phyloP scores from a whole-genome alignment of 2,888 invertebrate species.

The Dolomedes plantarius region DNA sequence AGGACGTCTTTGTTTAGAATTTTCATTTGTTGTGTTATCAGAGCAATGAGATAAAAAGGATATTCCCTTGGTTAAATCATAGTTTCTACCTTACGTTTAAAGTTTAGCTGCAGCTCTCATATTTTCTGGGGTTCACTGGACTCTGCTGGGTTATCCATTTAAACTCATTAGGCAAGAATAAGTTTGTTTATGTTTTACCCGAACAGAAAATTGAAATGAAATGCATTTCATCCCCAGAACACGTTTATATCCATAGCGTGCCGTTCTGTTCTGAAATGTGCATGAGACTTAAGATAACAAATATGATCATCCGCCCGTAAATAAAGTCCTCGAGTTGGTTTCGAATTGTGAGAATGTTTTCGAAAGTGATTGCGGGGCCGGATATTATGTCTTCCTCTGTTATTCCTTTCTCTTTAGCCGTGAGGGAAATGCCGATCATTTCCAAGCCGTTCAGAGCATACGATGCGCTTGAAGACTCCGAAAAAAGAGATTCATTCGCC shows the following conservation, averaged over 20 bases:
- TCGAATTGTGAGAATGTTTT: not conserved
- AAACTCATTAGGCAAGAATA: too few species aligned
- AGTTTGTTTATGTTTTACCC: too few species aligned
- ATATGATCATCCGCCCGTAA: not conserved
- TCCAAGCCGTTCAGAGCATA: not conserved
- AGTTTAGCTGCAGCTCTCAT: too few species aligned
- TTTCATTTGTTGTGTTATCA: too few species aligned
- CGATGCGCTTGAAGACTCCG: not conserved
- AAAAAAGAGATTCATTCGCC: not conserved
- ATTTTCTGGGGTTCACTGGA: not conserved
- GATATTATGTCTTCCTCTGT: not conserved
- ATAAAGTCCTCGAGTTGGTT: not conserved
- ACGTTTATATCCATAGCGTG: not conserved
- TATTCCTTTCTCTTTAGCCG: conserved; percentile 5
- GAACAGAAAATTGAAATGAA: not conserved
- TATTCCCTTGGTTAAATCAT: too few species aligned
- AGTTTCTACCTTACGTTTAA: too few species aligned
- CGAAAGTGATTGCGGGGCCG: not conserved
- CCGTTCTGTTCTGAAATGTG: not conserved
- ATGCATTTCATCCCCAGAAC: not conserved
- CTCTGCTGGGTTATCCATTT: too few species aligned
- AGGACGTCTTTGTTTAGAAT: too few species aligned
- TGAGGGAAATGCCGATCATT: not conserved
- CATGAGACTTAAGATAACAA: not conserved
- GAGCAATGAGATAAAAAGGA: too few species aligned